Conservation (phyloP, 2,797 vertebrate species). For the Typhlichthys subterraneus region DNA sequence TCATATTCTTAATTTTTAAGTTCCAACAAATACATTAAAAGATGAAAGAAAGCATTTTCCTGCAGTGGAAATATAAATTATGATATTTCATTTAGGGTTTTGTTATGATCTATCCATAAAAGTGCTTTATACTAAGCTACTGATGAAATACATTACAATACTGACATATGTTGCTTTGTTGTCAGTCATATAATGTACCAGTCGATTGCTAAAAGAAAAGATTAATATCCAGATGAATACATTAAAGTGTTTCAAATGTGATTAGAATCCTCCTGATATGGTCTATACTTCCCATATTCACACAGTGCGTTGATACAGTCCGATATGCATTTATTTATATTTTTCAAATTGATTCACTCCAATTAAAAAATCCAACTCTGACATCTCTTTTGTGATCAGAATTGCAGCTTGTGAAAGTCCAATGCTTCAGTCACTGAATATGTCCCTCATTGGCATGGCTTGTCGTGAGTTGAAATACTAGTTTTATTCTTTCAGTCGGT, state of each 20-base stretch:
- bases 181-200: too few relatives aligned
- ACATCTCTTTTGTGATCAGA: too few relatives aligned
- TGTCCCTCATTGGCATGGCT: slow-evolving; percentile 23
- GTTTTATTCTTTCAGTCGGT: slow-evolving; percentile 34
- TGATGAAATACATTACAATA: background rate
- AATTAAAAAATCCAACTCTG: too few relatives aligned
- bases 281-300: too few relatives aligned
- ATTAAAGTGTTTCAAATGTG: too few relatives aligned
- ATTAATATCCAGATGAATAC: too few relatives aligned
- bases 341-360: too few relatives aligned
- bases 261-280: too few relatives aligned
- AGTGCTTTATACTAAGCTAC: background rate
- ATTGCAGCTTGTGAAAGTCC: background rate
- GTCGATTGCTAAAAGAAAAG: too few relatives aligned
- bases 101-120: slow-evolving; percentile 38
- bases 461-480: slow-evolving; percentile 38
- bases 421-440: slow-evolving; percentile 17
- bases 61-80: slow-evolving; percentile 59
- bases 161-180: too few relatives aligned
- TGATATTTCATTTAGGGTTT: slow-evolving; percentile 61
- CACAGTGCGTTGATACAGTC: too few relatives aligned
- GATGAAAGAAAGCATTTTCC: slow-evolving; percentile 60
- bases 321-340: too few relatives aligned
- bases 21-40: slow-evolving; percentile 57
- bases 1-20: slow-evolving; percentile 60